These are phyloP conservation scores for Pomacea maculata DNA, from an alignment of 1,140 invertebrate species.

Conservation along the genomic window DNA sequence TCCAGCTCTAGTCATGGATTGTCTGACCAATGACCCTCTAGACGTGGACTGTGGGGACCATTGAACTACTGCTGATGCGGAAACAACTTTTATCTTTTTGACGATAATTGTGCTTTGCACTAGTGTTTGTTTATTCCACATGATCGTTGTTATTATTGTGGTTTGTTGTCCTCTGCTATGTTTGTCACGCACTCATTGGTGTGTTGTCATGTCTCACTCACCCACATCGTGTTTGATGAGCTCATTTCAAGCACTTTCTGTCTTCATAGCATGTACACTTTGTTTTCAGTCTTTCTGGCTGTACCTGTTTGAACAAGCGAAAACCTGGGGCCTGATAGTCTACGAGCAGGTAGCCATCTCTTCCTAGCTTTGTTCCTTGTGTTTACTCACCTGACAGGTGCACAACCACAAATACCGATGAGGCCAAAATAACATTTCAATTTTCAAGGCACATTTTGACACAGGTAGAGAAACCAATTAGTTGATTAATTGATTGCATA, in stretches of 20 bases:
- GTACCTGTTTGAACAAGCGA: slow-evolving; percentile 36
- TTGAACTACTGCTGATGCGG: background rate
- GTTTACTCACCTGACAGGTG: background rate
- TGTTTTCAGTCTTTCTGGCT: slow-evolving; percentile 41
- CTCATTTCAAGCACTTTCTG: background rate
- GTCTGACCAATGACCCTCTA: too few relatives aligned
- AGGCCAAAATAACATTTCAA: background rate
- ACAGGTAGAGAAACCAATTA: too few relatives aligned
- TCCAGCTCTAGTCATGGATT: too few relatives aligned
- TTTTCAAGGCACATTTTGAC: background rate
- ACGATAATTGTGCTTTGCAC: background rate
- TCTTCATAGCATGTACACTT: background rate
- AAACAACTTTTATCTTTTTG: background rate
- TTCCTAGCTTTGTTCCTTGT: slow-evolving; percentile 9
- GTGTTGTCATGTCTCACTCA: background rate
- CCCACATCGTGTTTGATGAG: background rate
- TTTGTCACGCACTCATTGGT: background rate
- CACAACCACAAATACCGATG: background rate
- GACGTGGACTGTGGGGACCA: background rate
- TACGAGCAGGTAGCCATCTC: slow-evolving; percentile 46
- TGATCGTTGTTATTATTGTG: too few relatives aligned
- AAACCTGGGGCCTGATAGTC: slow-evolving; percentile 40
- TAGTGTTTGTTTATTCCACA: background rate
- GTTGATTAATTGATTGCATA: too few relatives aligned
- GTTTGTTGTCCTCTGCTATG: too few relatives aligned